Evolutionary conservation across 2,888 invertebrate species (phyloP), one percentile per base, ranked within the genome.

Genomic region (Ctenicera cuprea): DNA sequence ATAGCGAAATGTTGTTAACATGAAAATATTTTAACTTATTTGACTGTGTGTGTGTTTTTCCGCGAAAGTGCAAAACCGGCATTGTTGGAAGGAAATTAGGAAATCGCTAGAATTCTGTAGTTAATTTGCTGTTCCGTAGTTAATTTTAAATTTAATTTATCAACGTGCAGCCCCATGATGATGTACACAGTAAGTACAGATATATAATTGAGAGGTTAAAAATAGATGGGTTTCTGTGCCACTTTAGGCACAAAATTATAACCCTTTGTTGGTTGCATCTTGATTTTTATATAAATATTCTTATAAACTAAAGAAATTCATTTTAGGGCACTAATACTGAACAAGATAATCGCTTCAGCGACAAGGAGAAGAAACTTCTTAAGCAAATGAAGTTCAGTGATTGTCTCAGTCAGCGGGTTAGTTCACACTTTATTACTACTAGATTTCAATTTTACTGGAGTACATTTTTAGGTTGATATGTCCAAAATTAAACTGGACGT

Each of bases 371-470:
- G 89, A 99, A 99, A 87, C 90, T 99, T 61, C 92, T 99, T 89
- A 99, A 98, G 88, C 96, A 97, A 87, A 98, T 99, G 98, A 97
- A 96, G 87, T 99, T 99, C 87, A 96, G 96, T 38, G 97, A 98
- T 85, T 94, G 95, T 80, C 90, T 99, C 54, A 94, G 94, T 79
- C 95, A 95, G 87, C 96, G 97, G 91, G 98, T 96, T 86, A 84
- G 83, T 80, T 76, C 38, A 57, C 30, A 26, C 43, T 18, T 1
- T 12, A 38, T 20, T 57, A 26, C 54, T 3, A 37, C n/a, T 26
- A 26, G 8, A n/a, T 8, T 16, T 52, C 1, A 52, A 20, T 52
- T 52, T 38, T 50, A 26, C 8, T 37, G 1, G 0, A 18, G 11
- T 12, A 8, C 26, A 12, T 69, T 79, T 80, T 67, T 82, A 95